Conservation (phyloP, 1,140 invertebrate species). For the Ctenoplectra terminalis region DNA sequence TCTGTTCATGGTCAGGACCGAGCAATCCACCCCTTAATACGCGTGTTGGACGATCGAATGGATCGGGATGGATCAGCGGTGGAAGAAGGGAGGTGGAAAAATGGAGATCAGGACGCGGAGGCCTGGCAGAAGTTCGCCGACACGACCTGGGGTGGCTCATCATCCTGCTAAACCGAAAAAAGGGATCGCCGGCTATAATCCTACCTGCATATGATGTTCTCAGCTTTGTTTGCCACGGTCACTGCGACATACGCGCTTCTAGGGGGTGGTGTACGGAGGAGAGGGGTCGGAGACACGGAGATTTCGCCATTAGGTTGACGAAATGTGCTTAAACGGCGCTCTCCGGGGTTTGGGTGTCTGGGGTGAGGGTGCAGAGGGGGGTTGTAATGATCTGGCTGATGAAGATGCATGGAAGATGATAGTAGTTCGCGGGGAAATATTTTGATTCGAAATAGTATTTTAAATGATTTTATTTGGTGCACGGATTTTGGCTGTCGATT, state of each 20-base stretch:
- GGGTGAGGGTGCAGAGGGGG: neutral
- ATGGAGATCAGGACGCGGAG: slow-evolving; percentile 32
- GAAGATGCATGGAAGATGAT: neutral
- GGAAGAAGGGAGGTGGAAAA: neutral
- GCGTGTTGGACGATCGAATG: slow-evolving; percentile 55
- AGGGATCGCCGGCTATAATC: slow-evolving; percentile 80
- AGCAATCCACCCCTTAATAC: slow-evolving; percentile 15
- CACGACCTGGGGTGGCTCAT: slow-evolving; percentile 57
- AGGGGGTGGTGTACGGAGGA: neutral
- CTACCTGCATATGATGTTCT: slow-evolving; percentile 83
- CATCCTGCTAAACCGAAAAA: slow-evolving; percentile 75
- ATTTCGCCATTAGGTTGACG: slow-evolving; percentile 32
- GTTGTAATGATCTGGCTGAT: too few relatives aligned
- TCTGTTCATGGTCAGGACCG: neutral
- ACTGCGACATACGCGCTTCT: slow-evolving; percentile 58
- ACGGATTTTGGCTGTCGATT: too few relatives aligned
- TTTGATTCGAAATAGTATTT: too few relatives aligned
- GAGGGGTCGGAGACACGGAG: too few relatives aligned
- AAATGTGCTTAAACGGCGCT: slow-evolving; percentile 66
- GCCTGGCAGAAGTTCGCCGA: slow-evolving; percentile 39
- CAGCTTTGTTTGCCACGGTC: slow-evolving; percentile 67
- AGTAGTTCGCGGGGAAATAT: neutral
- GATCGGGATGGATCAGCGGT: neutral
- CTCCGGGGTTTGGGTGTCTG: neutral
- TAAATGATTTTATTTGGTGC: too few relatives aligned